Evolutionary conservation across 35 echinoderm and acorn worm genomes (phyloP), one percentile per base, ranked within the genome.

Genomic region (Lytechinus pictus): DNA sequence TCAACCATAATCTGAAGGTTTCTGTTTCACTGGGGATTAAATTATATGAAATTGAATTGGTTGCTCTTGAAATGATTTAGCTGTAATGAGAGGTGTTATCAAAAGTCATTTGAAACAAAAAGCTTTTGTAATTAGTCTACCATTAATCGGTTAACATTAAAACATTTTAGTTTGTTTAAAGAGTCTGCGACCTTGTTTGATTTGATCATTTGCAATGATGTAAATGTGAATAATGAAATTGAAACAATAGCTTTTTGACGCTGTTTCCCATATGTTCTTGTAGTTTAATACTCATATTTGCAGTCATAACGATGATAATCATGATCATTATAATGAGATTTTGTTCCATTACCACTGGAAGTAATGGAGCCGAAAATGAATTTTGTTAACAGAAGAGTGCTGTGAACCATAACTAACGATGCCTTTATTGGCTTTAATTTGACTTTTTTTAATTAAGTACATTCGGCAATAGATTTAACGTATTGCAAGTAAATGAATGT

Each of bases 381-480:
- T 19, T 79, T 79, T 14, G 66, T 79, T 79, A 79, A 79, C 66
- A 79, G 66, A 6, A 79, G 66, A 79, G 66, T 79, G 66, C 66
- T 24, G n/a, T 24, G 66, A 79, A 79, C 66, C 66, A 24, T 79
- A 79, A 79, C 66, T 79, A 79, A 79, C 19, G 66, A 79, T 79
- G 66, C 66, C 66, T 79, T 24, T 79, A 24, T 79, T n/a, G 66
- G 14, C 66, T 24, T 16, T 79, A 79, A 79, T 79, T 79, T 16
- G 66, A 24, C 66, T 79, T 79, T 79, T 79, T 24, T 79, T 79
- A 79, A 79, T 79, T 79, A 79, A 19, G 66, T 24, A 79, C 66
- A 79, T 79, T 79, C n/a, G 16, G 66, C 66, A 79, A 79, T 79
- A 79, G 66, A 79, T 79, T 79, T 79, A 79, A 79, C 66, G 66